phyloP scores from a whole-genome alignment of 2,113 vertebrate genomes.

The Terrapene triunguis region DNA sequence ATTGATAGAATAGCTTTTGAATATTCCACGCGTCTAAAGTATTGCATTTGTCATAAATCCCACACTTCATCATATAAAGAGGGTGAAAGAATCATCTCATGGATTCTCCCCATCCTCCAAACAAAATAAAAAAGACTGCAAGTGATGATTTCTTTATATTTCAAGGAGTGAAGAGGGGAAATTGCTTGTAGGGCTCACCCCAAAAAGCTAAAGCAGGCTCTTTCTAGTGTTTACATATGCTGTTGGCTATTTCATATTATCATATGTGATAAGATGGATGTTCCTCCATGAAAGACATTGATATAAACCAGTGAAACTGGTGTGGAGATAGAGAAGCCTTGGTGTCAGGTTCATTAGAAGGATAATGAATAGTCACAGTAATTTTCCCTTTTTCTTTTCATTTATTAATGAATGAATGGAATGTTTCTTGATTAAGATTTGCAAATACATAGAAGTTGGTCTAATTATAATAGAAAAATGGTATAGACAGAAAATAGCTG shows the following conservation, averaged over 20 bases:
- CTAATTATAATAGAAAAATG: neutral
- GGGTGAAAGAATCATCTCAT: too few species aligned
- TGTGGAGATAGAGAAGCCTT: neutral
- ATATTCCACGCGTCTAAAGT: too few species aligned
- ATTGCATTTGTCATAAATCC: too few species aligned
- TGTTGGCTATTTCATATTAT: neutral
- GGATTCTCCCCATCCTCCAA: too few species aligned
- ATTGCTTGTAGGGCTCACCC: neutral
- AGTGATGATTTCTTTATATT: too few species aligned
- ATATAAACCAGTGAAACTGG: neutral
- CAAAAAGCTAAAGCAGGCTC: neutral
- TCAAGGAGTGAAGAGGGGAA: neutral
- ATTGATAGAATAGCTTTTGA: too few species aligned
- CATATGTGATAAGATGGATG: neutral
- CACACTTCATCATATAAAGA: too few species aligned
- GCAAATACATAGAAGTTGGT: neutral
- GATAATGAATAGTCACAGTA: neutral
- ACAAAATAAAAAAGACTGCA: too few species aligned
- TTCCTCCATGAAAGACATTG: neutral
- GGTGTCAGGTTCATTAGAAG: neutral
- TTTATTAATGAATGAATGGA: neutral
- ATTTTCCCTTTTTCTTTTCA: neutral
- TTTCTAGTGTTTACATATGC: neutral
- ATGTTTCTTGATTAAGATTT: neutral
- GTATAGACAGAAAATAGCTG: neutral